Conservation (phyloP, 2,113 vertebrate species). For the Saccopteryx bilineata region DNA sequence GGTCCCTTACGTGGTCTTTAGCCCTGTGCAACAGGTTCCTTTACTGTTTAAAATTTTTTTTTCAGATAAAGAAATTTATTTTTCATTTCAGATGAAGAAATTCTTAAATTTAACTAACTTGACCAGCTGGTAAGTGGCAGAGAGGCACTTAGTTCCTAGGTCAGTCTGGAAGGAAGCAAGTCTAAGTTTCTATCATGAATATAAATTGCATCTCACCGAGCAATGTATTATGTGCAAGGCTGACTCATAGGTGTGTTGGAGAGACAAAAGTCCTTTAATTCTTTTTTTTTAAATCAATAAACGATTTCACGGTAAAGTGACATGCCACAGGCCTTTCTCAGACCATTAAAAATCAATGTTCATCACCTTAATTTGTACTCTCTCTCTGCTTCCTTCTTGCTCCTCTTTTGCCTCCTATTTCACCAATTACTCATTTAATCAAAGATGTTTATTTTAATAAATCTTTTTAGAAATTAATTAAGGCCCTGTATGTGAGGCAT, state of each 20-base stretch:
- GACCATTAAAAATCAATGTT: neutral
- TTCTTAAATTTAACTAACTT: neutral
- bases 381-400: neutral
- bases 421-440: neutral
- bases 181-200: neutral
- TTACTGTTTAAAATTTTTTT: neutral
- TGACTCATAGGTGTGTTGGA: neutral
- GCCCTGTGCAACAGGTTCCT: neutral
- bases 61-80: neutral
- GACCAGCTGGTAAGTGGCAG: neutral
- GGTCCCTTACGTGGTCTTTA: neutral
- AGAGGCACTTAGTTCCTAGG: neutral
- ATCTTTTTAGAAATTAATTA: too few relatives aligned
- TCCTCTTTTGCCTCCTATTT: neutral
- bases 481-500: too few relatives aligned
- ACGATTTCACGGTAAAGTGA: neutral
- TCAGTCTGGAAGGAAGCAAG: neutral
- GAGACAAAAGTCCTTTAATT: neutral
- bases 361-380: neutral
- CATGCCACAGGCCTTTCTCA: neutral
- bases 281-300: neutral
- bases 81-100: neutral
- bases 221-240: fast-evolving
- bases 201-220: neutral
- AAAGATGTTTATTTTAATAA: neutral